Evolutionary conservation across 2,113 vertebrate genomes (phyloP), one percentile per base, ranked within the genome.

Genomic region (Saimiri boliviensis): DNA sequence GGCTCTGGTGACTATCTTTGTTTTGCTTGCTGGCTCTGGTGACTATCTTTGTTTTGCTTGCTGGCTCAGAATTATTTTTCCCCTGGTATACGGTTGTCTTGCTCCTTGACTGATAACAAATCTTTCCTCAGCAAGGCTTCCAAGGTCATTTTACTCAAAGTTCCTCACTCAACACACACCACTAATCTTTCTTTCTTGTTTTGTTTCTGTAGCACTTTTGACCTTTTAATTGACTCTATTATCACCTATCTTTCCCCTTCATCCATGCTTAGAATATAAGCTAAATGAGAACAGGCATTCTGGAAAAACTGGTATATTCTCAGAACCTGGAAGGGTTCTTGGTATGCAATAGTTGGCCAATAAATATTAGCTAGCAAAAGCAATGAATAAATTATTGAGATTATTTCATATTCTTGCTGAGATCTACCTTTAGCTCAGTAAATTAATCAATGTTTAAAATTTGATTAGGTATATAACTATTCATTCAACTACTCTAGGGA

Each of bases 301-400:
- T 91, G 71, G 16, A 68, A 63, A 63, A 63, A 66, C 14, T 49
- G 27, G 23, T 58, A 35, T 70, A 37, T 52, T 71, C 54, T 83
- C 52, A 83, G 45, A 87, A 58, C 45, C 10, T 63, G 86, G 19
- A 21, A 74, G 63, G 2, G 10, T 93, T 88, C 35, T 91, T 60
- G 58, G 30, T 56, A 91, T 27, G 86, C 70, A 95, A 73, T 47
- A 86, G 25, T 85, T 58, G 25, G 10, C 32, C 60, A 91, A 91
- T 95, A 95, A 96, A 93, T 95, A 97, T 94, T 77, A 90, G 54
- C 56, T 68, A 56, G 93, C 27, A 71, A 93, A 93, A 70, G 81
- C 60, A 94, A 77, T 84, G 42, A 92, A 95, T 93, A 73, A 94
- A 52, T 92, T 90, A 90, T 81, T 81, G 47, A 82, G 40, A 93